Evolutionary conservation across 2,888 invertebrate species (phyloP).

Genomic region (Epiblema foenella): DNA sequence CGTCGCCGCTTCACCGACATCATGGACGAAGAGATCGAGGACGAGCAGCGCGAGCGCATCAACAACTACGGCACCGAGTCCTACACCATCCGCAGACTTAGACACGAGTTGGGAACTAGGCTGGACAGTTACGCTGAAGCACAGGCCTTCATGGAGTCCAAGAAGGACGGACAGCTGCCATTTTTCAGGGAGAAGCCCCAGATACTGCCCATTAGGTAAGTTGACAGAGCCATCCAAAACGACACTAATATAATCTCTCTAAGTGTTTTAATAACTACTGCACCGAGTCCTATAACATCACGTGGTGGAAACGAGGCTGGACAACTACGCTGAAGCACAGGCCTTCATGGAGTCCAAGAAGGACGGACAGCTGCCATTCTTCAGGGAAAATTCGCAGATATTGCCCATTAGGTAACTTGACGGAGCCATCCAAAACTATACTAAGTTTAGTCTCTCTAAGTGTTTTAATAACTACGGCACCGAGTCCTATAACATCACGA

Average conservation of each 20-base stretch:
- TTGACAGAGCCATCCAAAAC: neutral
- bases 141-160: slow-evolving; percentile 92
- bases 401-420: slow-evolving; percentile 85
- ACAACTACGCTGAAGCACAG: slow-evolving; percentile 94
- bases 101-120: slow-evolving; percentile 93
- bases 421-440: neutral
- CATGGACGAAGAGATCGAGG: slow-evolving; percentile 98
- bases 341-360: slow-evolving; percentile 92
- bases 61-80: slow-evolving; percentile 90
- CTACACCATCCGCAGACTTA: slow-evolving; percentile 89
- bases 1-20: slow-evolving; percentile 96
- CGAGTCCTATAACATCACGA: slow-evolving; percentile 90
- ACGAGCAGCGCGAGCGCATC: slow-evolving; percentile 93
- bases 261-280: no score
- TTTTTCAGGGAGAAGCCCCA: slow-evolving; percentile 97
- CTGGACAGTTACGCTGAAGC: slow-evolving; percentile 95
- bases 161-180: slow-evolving; percentile 91
- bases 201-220: slow-evolving; percentile 87
- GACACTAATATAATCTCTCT: no score
- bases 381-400: slow-evolving; percentile 95
- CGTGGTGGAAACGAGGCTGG: slow-evolving; percentile 93
- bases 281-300: slow-evolving; percentile 88
- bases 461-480: slow-evolving; percentile 91
- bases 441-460: neutral
- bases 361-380: slow-evolving; percentile 93